A percentile compares a stretch with the other conserved stretches of the same genome.
Conservation (phyloP, 2,888 invertebrate genomes). For the Drosophila parthenogenetica region DNA sequence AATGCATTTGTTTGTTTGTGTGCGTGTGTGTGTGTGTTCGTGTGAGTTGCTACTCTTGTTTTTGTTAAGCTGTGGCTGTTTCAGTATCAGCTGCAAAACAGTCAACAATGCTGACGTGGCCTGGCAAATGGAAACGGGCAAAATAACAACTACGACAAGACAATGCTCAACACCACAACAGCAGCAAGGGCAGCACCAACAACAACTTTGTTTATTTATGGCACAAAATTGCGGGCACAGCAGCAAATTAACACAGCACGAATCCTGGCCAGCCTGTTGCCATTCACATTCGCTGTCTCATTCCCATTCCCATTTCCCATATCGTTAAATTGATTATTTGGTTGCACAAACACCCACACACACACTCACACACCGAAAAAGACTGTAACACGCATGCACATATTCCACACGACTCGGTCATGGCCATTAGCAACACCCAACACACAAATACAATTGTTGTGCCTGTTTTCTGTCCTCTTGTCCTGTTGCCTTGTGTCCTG, state of each 20-base stretch:
- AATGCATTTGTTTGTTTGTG: background rate
- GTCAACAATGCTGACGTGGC: constrained; percentile 56
- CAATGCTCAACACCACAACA: constrained; percentile 25
- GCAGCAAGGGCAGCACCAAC: constrained; percentile 10
- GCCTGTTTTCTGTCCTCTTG: background rate
- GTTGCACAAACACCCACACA: constrained; percentile 33
- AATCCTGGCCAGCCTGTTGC: constrained; percentile 70
- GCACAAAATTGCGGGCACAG: constrained; percentile 74
- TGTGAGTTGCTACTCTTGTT: constrained; percentile 14
- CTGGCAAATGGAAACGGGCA: constrained; percentile 18
- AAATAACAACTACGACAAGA: constrained; percentile 18
- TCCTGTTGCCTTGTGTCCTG: constrained; percentile 13
- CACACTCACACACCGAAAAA: constrained; percentile 2
- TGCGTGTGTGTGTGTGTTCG: background rate
- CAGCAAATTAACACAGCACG: constrained; percentile 76
- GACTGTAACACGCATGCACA: background rate
- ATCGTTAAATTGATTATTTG: constrained; percentile 76
- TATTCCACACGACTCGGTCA: constrained; percentile 46
- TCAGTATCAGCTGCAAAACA: constrained; percentile 55
- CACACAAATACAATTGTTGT: constrained; percentile 31
- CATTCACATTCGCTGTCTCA: constrained; percentile 34
- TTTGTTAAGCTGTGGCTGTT: constrained; percentile 25
- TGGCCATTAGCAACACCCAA: constrained; percentile 49
- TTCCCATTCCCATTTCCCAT: constrained; percentile 30
- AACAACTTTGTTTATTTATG: constrained; percentile 67